These are phyloP conservation scores for Aldrovandia affinis DNA, from an alignment of 2,797 vertebrate genomes.

Conservation along the genomic window DNA sequence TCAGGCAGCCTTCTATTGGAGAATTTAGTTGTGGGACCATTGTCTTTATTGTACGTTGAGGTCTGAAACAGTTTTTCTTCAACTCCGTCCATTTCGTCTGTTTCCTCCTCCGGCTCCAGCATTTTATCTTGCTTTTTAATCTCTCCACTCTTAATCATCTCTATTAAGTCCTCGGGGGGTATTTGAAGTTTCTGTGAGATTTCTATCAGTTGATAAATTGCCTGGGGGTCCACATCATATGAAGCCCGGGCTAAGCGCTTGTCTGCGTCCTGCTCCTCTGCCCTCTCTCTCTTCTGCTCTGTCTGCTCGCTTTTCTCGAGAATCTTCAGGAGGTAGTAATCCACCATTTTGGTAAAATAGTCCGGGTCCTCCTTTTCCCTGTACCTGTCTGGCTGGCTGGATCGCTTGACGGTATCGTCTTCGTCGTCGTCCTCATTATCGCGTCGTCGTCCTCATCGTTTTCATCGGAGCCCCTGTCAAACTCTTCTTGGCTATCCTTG, in stretches of 20 bases:
- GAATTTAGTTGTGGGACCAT: conserved; percentile 61
- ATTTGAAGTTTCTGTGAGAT: conserved; percentile 91
- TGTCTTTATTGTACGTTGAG: conserved; percentile 70
- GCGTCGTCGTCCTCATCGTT: conserved; percentile 67
- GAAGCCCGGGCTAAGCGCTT: conserved; percentile 70
- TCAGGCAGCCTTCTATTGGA: conserved; percentile 74
- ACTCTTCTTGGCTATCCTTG: conserved; percentile 82
- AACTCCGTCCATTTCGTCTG: conserved; percentile 58
- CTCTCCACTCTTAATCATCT: conserved; percentile 80
- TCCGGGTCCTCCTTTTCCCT: conserved; percentile 73
- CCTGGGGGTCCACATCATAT: conserved; percentile 75
- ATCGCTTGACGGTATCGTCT: conserved; percentile 77
- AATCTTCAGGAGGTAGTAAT: conserved; percentile 85
- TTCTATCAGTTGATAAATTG: conserved; percentile 85
- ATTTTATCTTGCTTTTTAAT: conserved; percentile 82
- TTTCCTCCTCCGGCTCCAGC: conserved; percentile 65
- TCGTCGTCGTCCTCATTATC: conserved; percentile 69
- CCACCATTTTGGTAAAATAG: conserved; percentile 80
- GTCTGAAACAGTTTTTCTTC: conserved; percentile 68
- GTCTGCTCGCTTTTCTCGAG: conserved; percentile 75
- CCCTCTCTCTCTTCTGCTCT: conserved; percentile 43
- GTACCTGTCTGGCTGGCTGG: conserved; percentile 56
- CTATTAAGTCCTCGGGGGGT: conserved; percentile 88
- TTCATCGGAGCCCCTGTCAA: conserved; percentile 70
- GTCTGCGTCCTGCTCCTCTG: conserved; percentile 70